Evolutionary conservation across 2,888 invertebrate genomes (phyloP).

Genomic region (Heliconius ismenius): DNA sequence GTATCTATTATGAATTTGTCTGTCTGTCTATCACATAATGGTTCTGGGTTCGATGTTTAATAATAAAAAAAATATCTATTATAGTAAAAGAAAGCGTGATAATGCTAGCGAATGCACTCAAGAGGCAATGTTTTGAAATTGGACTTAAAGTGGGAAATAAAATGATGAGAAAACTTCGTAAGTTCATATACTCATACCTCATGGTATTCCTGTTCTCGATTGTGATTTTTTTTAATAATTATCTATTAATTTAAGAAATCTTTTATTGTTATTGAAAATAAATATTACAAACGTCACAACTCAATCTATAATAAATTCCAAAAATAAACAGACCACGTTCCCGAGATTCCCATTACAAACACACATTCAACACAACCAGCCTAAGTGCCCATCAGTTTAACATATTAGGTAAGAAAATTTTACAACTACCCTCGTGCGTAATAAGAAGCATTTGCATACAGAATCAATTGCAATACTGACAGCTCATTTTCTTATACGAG

Average conservation of each 20-base stretch:
- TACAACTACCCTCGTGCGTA: slow-evolving; percentile 12
- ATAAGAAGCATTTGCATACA: slow-evolving; percentile 32
- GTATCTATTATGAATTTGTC: not conserved
- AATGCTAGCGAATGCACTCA: no score
- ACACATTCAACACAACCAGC: not conserved
- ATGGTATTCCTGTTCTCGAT: no score
- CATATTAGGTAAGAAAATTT: slow-evolving; percentile 12
- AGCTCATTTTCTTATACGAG: slow-evolving; percentile 36
- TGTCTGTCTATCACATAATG: not conserved
- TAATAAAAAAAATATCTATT: no score
- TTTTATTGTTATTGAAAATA: not conserved
- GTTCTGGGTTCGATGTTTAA: not conserved
- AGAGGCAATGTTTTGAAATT: no score
- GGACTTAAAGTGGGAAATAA: no score
- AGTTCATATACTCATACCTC: no score
- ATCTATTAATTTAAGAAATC: not conserved
- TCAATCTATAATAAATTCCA: not conserved
- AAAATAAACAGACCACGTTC: not conserved
- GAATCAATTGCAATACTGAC: slow-evolving; percentile 40
- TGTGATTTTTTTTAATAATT: not conserved
- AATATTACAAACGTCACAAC: not conserved
- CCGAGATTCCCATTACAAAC: not conserved
- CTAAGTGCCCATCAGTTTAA: not conserved
- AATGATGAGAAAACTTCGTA: no score
- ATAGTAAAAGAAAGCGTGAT: no score